Conservation (phyloP, 2,888 invertebrate genomes). For the Megalurothrips usitatus region DNA sequence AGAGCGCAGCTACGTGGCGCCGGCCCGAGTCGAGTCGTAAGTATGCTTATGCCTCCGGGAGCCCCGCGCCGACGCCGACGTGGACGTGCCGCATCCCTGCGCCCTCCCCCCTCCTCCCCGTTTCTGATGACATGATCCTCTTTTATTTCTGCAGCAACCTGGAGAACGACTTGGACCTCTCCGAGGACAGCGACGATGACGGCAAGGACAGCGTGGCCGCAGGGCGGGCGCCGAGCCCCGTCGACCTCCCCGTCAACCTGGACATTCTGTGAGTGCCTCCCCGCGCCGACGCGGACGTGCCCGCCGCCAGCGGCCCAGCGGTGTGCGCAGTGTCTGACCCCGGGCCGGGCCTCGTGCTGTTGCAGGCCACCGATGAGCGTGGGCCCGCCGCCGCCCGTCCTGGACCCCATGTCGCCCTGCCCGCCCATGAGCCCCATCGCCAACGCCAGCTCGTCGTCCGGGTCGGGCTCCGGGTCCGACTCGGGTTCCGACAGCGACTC, state of each 20-base stretch:
- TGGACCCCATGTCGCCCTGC: slow-evolving; percentile 16
- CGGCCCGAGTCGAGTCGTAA: not conserved
- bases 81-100: not conserved
- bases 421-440: not conserved
- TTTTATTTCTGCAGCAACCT: slow-evolving; percentile 36
- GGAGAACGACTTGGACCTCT: slow-evolving; percentile 65
- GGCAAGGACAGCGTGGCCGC: slow-evolving; percentile 36
- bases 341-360: not conserved
- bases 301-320: too few species aligned
- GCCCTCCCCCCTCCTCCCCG: not conserved
- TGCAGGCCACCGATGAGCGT: slow-evolving; percentile 2
- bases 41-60: not conserved
- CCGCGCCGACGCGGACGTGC: too few species aligned
- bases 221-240: slow-evolving; percentile 38
- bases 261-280: not conserved
- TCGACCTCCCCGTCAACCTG: slow-evolving; percentile 32
- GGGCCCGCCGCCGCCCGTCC: slow-evolving; percentile 30
- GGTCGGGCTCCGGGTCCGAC: slow-evolving; percentile 36
- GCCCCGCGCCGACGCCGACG: too few species aligned
- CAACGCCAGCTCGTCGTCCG: not conserved
- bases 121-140: slow-evolving; percentile 27
- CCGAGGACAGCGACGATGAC: slow-evolving; percentile 57
- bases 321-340: not conserved
- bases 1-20: slow-evolving; percentile 34
- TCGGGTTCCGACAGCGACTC: slow-evolving; percentile 53